Evolutionary conservation across 1,140 invertebrate genomes (phyloP).

Genomic region (Sycophaga agraensis): DNA sequence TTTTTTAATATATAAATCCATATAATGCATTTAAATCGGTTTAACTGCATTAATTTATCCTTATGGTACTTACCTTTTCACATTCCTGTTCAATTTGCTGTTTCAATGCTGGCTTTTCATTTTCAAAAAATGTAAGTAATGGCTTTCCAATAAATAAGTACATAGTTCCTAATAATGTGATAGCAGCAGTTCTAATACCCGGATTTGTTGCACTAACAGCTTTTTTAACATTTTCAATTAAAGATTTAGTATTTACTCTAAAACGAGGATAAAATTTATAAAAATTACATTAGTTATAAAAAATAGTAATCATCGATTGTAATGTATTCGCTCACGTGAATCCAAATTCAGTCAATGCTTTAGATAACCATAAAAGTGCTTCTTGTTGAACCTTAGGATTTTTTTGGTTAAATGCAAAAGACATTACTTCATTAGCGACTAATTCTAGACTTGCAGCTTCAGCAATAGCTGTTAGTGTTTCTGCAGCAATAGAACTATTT

Average conservation of each 20-base stretch:
- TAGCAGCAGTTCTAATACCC: constrained; percentile 73
- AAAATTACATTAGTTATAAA: neutral
- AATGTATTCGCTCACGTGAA: constrained; percentile 62
- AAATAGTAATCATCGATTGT: neutral
- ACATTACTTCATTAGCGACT: constrained; percentile 70
- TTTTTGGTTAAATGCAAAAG: constrained; percentile 82
- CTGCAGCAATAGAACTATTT: constrained; percentile 69
- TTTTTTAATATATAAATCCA: neutral
- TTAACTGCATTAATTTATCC: neutral
- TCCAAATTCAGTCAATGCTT: constrained; percentile 83
- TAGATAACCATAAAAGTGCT: constrained; percentile 76
- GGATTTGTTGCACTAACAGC: constrained; percentile 82
- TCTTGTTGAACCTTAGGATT: constrained; percentile 91
- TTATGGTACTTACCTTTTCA: constrained; percentile 67
- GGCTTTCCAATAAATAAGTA: constrained; percentile 80
- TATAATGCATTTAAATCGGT: neutral
- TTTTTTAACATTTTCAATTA: constrained; percentile 82
- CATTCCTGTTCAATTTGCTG: constrained; percentile 87
- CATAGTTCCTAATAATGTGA: constrained; percentile 69
- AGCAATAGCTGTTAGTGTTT: constrained; percentile 73
- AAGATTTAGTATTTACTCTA: constrained; percentile 75
- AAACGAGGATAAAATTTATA: constrained; percentile 35
- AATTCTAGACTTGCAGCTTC: constrained; percentile 78
- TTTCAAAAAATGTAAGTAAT: constrained; percentile 78
- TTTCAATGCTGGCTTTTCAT: constrained; percentile 81